Conservation (phyloP, 2,113 vertebrate genomes). For the Urocynchramus pylzowi region DNA sequence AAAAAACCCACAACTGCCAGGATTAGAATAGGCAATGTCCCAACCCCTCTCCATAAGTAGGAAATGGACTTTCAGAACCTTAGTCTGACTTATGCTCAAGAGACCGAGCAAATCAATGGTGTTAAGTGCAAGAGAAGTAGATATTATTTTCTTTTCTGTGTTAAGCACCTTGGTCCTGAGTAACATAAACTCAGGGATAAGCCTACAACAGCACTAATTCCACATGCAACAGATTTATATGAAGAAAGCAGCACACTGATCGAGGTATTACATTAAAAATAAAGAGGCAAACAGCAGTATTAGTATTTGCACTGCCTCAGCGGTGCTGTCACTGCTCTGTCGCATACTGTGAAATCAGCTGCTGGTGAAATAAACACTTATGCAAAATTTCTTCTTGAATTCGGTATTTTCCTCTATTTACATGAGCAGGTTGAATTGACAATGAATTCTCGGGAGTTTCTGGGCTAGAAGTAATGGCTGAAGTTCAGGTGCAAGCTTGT, state of each 20-base stretch:
- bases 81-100: not conserved
- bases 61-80: not conserved
- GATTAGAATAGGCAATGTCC: not conserved
- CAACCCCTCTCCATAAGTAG: not conserved
- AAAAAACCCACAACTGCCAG: not conserved
- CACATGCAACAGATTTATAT: not conserved
- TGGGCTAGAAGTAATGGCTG: not conserved
- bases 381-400: not conserved
- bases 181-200: not conserved
- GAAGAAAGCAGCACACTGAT: not conserved
- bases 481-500: not conserved
- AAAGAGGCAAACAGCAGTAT: not conserved
- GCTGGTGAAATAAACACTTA: not conserved
- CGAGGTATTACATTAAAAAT: not conserved
- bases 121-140: not conserved
- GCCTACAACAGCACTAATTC: not conserved
- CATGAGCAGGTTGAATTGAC: not conserved
- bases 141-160: not conserved
- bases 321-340: not conserved
- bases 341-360: not conserved
- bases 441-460: not conserved
- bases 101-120: not conserved
- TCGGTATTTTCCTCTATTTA: not conserved
- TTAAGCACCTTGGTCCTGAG: not conserved
- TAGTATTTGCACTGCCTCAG: not conserved